These are phyloP conservation scores for Drosophila ercepeae DNA, from an alignment of 1,140 invertebrate species.

Conservation along the genomic window DNA sequence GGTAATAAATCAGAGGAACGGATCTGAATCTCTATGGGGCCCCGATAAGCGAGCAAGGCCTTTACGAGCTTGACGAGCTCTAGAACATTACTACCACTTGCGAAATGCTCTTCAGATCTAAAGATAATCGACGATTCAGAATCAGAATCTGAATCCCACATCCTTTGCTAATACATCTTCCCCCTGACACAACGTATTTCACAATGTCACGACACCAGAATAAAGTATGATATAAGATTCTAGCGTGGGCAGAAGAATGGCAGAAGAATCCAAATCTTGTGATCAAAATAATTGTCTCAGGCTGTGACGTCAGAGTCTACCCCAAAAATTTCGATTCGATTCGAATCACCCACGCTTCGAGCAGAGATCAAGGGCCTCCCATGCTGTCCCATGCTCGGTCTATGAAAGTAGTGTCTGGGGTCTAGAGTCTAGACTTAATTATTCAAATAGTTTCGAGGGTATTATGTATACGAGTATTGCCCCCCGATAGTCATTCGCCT, in stretches of 20 bases:
- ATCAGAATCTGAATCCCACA: not conserved
- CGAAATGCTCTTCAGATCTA: slow-evolving; percentile 6
- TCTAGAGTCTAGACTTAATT: slow-evolving; percentile 60
- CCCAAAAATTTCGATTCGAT: slow-evolving; percentile 2
- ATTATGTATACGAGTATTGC: slow-evolving; percentile 26
- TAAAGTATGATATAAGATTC: slow-evolving; percentile 50
- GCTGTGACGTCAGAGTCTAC: slow-evolving; percentile 62
- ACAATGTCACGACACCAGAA: slow-evolving; percentile 63
- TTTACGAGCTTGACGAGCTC: slow-evolving; percentile 23
- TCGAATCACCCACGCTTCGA: slow-evolving; percentile 29
- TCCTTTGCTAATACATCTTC: slow-evolving; percentile 1
- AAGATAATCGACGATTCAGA: no score
- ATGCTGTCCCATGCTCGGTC: not conserved
- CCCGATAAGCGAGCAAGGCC: slow-evolving; percentile 37
- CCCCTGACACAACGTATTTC: slow-evolving; percentile 46
- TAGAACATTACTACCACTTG: slow-evolving; percentile 41
- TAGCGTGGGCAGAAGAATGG: slow-evolving; percentile 23
- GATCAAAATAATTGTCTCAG: slow-evolving; percentile 4
- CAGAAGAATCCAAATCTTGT: slow-evolving; percentile 36
- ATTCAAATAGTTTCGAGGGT: slow-evolving; percentile 61
- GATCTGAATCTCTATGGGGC: slow-evolving; percentile 3
- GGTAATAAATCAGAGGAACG: slow-evolving; percentile 24
- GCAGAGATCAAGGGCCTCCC: slow-evolving; percentile 39
- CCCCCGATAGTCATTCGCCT: slow-evolving; percentile 30
- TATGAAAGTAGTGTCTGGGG: slow-evolving; percentile 27